Base-by-base conservation (phyloP, 2,113 vertebrate genomes). In the Phyllopteryx taeniolatus region DNA sequence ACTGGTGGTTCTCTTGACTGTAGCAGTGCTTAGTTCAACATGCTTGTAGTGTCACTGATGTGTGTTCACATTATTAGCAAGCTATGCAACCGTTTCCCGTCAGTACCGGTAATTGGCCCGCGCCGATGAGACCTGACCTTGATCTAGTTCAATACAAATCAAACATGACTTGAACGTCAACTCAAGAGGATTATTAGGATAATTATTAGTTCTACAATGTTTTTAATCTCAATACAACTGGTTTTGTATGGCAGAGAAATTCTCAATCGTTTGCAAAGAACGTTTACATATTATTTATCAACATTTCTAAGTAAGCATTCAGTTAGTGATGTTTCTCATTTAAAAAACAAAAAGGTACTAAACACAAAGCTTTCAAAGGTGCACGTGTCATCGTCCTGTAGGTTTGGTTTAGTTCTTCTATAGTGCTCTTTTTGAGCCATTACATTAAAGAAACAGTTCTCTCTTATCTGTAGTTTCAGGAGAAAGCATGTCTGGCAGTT, bases 401-500 rank as follows among this genome's bases (percentile, higher is more conserved):
- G 77, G 82, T 68, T 57, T 15, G 39, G 63, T 70, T 81, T 83
- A 83, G 80, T 75, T 71, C 70, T 67, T 73, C 49, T 79, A 83
- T 81, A 68, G 79, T 33, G 31, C 35, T 5, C 76, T 78, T 82
- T 72, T 86, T 77, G 31, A 77, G 78, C 79, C 53, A 80, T 75
- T 84, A 80, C 86, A 82, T 87, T 83, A 82, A 77, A 82, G 74
- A 56, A 78, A 72, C 72, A 74, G 73, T 79, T 70, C 59, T 73
- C 77, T 70, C 73, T 86, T 86, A 87, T 88, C 85, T 79, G n/a
- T 59, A 71, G 79, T 83, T 35, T 79, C n/a, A 31, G 71, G 70
- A 87, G 79, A 85, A 85, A 84, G 83, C 75, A 81, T 76, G 60
- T 72, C 77, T 82, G 88, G 83, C 86, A 84, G 77, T 62, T 11